These are phyloP conservation scores for Otocyon megalotis DNA, from an alignment of 2,113 vertebrate species.

Conservation along the genomic window DNA sequence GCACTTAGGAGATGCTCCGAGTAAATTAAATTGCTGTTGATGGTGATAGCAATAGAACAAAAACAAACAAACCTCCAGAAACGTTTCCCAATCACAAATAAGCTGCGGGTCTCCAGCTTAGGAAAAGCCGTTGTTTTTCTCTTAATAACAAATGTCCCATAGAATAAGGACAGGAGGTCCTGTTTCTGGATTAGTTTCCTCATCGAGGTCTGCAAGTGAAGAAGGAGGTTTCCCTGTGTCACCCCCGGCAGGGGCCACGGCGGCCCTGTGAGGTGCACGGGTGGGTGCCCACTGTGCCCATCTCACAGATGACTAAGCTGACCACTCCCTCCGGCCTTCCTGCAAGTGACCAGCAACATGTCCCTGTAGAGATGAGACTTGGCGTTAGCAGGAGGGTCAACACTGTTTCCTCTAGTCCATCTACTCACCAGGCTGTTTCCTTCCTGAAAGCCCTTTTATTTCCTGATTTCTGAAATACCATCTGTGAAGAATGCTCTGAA, in stretches of 20 bases:
- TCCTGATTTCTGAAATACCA: slow-evolving; percentile 6
- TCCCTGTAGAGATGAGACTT: neutral
- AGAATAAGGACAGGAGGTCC: neutral
- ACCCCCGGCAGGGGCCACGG: too few relatives aligned
- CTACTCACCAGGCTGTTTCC: neutral
- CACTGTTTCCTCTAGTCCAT: neutral
- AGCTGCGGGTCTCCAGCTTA: neutral
- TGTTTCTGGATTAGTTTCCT: neutral
- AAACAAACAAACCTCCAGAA: neutral
- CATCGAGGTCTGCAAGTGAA: neutral
- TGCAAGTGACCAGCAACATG: neutral
- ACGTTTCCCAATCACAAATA: neutral
- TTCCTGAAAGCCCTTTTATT: slow-evolving; percentile 12
- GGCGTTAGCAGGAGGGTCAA: neutral
- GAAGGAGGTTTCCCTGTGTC: neutral
- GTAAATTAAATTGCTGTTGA: slow-evolving; percentile 77
- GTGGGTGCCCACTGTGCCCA: neutral
- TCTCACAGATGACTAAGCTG: neutral
- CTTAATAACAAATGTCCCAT: neutral
- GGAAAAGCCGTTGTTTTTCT: neutral
- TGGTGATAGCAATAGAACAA: slow-evolving; percentile 62
- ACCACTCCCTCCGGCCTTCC: neutral
- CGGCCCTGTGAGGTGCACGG: neutral
- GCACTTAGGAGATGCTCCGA: slow-evolving; percentile 50
- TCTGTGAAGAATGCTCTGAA: neutral